A percentile compares a stretch with the other conserved stretches of the same genome.
These are phyloP conservation scores for Lagocephalus sceleratus DNA, from an alignment of 2,797 vertebrate genomes.

Conservation along the genomic window DNA sequence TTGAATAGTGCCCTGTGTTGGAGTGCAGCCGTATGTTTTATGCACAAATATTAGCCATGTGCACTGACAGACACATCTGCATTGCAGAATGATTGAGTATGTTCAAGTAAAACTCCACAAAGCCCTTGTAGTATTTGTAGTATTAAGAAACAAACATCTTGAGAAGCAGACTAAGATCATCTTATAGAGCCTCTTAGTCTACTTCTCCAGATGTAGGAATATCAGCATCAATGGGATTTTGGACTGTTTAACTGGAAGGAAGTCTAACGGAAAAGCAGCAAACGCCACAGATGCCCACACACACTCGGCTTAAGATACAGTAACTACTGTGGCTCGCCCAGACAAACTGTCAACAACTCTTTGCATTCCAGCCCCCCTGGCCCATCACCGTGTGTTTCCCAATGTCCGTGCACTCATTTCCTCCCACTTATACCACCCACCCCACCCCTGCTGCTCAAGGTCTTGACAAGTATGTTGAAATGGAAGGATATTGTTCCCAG, in stretches of 20 bases:
- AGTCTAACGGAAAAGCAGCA: not conserved
- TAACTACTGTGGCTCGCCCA: slow-evolving; percentile 11
- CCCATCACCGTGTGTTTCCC: slow-evolving; percentile 45
- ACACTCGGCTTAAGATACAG: not conserved
- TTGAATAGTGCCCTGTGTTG: slow-evolving; percentile 52
- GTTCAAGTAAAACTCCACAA: slow-evolving; percentile 6
- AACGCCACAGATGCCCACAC: slow-evolving; percentile 1
- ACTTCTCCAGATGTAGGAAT: not conserved
- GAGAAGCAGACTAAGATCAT: too few relatives aligned
- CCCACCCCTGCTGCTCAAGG: slow-evolving; percentile 7
- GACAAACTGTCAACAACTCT: slow-evolving; percentile 29
- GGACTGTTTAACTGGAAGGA: not conserved
- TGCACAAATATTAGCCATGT: slow-evolving; percentile 32
- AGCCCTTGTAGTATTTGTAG: not conserved
- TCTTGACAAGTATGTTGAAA: slow-evolving; percentile 56
- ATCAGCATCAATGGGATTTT: slow-evolving; percentile 1
- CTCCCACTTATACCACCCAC: slow-evolving; percentile 40
- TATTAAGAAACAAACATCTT: not conserved
- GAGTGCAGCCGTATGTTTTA: slow-evolving; percentile 35
- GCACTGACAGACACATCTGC: slow-evolving; percentile 7
- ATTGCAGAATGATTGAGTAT: slow-evolving; percentile 5
- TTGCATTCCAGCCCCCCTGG: slow-evolving; percentile 33
- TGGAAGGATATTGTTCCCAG: slow-evolving; percentile 43
- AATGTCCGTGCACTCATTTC: slow-evolving; percentile 56
- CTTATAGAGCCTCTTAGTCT: too few relatives aligned